Base-by-base conservation (phyloP, 2,113 vertebrate species). In the Anhinga rufa region DNA sequence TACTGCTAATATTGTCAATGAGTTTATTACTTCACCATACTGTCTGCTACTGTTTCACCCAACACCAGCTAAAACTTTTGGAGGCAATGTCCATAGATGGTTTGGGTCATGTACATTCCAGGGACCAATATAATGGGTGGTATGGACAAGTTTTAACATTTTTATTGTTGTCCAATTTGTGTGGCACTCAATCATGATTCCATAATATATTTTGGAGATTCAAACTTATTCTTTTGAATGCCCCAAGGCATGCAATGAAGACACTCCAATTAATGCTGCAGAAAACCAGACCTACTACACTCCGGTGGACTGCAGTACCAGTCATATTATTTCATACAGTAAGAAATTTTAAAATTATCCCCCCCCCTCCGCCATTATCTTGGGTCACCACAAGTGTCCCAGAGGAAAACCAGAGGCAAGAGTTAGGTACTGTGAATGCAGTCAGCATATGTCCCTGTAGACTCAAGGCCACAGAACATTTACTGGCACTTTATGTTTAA, bases 51-150 rank as follows among this genome's bases (percentile, higher is more conserved):
- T 54, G 8, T 64, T 87, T 88, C 54, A 78, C 24, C 6, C 17
- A 24, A 54, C 28, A 77, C 4, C 6, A 82, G 28, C n/a, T 49
- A 51, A 74, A 90, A 74, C 2, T 20, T 91, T 40, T 26, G 20
- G 10, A 86, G 26, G 4, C 14, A 66, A 36, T 31, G 21, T 40
- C 25, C 3, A 2, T 7, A n/a, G 14, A 1, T 20, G 2, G 0
- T 68, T 36, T 74, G 28, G 7, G 38, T 60, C 36, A 38, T 14
- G 9, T 42, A 40, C 4, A 20, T 72, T 44, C 17, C 24, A 81
- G n/a, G 17, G 36, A 76, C 17, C 8, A 81, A 29, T 68, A 38
- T 5, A 80, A 52, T 0, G 4, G 21, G 9, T 36, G 10, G 3
- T 60, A 46, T 17, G 14, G n/a, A 12, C 21, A 64, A 64, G 10